Percentiles rank a stretch among this genome's conserved stretches.
phyloP scores from a whole-genome alignment of 2,797 vertebrate species.

The Chaetophractus vellerosus region DNA sequence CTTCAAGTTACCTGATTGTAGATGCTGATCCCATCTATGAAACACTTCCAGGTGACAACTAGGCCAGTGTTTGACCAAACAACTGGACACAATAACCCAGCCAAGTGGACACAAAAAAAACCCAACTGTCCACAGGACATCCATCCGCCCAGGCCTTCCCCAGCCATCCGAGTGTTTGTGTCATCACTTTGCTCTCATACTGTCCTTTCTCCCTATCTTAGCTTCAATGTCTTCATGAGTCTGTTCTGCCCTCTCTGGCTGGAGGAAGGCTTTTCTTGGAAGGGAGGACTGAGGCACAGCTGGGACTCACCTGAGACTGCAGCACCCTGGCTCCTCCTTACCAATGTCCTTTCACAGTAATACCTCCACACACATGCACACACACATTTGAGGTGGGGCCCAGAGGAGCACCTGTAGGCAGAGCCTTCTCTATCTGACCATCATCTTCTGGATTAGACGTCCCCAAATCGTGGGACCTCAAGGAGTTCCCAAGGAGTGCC shows the following conservation, averaged over 20 bases:
- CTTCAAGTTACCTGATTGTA: too few species aligned
- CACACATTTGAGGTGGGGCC: not conserved
- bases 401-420: not conserved
- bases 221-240: not conserved
- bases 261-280: not conserved
- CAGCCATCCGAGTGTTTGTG: not conserved
- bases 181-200: not conserved
- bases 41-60: too few species aligned
- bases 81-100: too few species aligned
- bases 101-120: too few species aligned
- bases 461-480: not conserved
- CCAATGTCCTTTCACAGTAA: not conserved
- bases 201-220: not conserved
- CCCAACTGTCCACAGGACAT: not conserved
- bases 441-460: not conserved
- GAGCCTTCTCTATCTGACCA: not conserved
- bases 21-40: too few species aligned
- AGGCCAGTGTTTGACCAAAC: too few species aligned
- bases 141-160: too few species aligned
- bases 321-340: not conserved
- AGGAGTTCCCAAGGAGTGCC: not conserved
- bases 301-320: not conserved
- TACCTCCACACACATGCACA: not conserved
- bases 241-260: not conserved
- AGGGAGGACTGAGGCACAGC: not conserved